Base-by-base conservation (phyloP, 2,113 vertebrate species). In the Eublepharis macularius region DNA sequence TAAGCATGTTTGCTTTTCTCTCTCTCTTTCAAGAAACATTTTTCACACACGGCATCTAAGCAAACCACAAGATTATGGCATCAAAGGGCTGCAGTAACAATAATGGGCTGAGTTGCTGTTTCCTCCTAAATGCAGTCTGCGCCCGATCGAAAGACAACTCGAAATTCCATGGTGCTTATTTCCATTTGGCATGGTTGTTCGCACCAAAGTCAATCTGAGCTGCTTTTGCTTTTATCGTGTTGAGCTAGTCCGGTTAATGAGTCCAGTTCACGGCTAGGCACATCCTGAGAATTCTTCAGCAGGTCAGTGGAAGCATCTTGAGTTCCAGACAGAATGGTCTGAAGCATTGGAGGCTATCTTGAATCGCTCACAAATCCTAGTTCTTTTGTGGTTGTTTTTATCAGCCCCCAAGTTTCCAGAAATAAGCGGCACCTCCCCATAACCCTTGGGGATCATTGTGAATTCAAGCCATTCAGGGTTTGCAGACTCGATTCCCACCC, bases 361-460 rank as follows among this genome's bases (percentile, higher is more conserved):
- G 57, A 60, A 60, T 21, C 57, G 5, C 60, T 63, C 26, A 29
- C 60, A 63, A 29, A 63, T 51, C 49, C 49, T 51, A 2, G 7
- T n/a, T 32, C 12, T 54, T 36, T 51, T 39, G 21, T 26, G 2
- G 36, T 32, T 21, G 1, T 34, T 78, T 39, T 3, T 29, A 36
- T 57, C 76, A 60, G 26, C 51, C 26, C 12, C 36, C 51, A 21
- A 36, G 76, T 83, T 76, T 82, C 26, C 39, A 49, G 0, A 0
- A 51, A 39, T 21, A 12, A 65, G 41, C 84, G 36, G 63, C 0
- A 0, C 29, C 14, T 66, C 34, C 41, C 26, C 1, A 0, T 1
- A 2, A 54, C 21, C 19, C 0, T 0, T 17, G 0, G 6, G 69
- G 47, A 73, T 45, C 49, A 43, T 91, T 88, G 43, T 86, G 88